A percentile compares a stretch with the other conserved stretches of the same genome.
Evolutionary conservation across 2,888 invertebrate species (phyloP).

Genomic region (Tipula unca): DNA sequence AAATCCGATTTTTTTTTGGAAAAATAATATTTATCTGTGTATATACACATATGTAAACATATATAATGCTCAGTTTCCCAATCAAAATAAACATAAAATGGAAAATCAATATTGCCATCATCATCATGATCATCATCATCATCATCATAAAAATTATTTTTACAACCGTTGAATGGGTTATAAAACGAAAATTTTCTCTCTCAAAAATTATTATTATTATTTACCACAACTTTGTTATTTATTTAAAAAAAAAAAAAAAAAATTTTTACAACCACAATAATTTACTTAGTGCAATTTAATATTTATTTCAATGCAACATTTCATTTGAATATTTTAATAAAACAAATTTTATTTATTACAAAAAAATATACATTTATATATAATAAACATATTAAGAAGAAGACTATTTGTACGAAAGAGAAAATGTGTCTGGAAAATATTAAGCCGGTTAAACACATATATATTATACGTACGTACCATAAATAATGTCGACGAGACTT

Average conservation of each 20-base stretch:
- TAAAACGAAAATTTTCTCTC: not conserved
- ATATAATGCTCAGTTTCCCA: not conserved
- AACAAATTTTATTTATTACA: not conserved
- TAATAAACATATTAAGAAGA: not conserved
- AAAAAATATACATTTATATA: not conserved
- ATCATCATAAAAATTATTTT: not conserved
- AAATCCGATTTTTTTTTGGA: not conserved
- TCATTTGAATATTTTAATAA: not conserved
- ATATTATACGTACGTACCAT: not conserved
- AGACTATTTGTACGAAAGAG: not conserved
- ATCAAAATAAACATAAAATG: slow-evolving; percentile 14
- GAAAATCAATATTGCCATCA: slow-evolving; percentile 8
- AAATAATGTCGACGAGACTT: not conserved
- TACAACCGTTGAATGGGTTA: not conserved
- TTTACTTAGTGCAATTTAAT: slow-evolving; percentile 14
- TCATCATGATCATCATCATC: not conserved
- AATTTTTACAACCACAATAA: slow-evolving; percentile 1
- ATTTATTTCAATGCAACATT: slow-evolving; percentile 8
- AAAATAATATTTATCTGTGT: not conserved
- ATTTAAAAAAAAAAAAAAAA: too few species aligned
- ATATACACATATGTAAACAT: not conserved
- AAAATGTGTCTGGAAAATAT: slow-evolving; percentile 2
- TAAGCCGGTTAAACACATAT: not conserved
- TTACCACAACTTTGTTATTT: slow-evolving; percentile 8
- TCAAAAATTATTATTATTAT: not conserved